These are phyloP conservation scores for Amphiprion percula DNA, from an alignment of 2,113 vertebrate genomes.

Conservation along the genomic window DNA sequence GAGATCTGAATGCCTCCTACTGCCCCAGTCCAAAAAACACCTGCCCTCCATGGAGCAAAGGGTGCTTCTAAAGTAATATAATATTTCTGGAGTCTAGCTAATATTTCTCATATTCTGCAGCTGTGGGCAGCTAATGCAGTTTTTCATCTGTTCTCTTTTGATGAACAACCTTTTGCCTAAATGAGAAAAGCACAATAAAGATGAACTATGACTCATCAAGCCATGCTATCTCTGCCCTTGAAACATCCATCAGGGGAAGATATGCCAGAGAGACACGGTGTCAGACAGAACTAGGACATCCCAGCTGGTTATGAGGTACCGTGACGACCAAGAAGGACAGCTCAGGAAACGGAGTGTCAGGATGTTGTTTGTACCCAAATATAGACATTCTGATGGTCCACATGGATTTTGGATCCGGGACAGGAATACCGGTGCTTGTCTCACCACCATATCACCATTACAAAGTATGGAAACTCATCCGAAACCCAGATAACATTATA, in stretches of 20 bases:
- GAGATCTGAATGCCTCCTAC: slow-evolving; percentile 67
- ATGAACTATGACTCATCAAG: slow-evolving; percentile 41
- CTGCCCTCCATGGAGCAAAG: slow-evolving; percentile 32
- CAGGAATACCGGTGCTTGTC: slow-evolving; percentile 33
- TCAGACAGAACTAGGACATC: slow-evolving; percentile 48
- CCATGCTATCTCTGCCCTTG: slow-evolving; percentile 24
- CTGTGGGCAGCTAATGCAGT: slow-evolving; percentile 2
- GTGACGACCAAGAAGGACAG: not conserved
- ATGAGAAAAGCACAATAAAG: not conserved
- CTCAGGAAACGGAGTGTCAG: slow-evolving; percentile 5
- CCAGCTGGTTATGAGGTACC: slow-evolving; percentile 29
- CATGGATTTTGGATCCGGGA: slow-evolving; percentile 40
- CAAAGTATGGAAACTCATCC: slow-evolving; percentile 31
- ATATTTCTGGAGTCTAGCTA: not conserved
- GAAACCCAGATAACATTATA: slow-evolving; percentile 23
- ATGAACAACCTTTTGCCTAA: not conserved
- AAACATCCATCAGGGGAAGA: slow-evolving; percentile 14
- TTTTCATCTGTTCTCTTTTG: not conserved
- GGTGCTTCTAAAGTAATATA: slow-evolving; percentile 1
- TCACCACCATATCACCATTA: slow-evolving; percentile 31
- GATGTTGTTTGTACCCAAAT: slow-evolving; percentile 46
- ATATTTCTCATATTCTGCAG: not conserved
- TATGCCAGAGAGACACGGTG: slow-evolving; percentile 25
- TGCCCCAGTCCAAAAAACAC: slow-evolving; percentile 54
- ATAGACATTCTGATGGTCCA: slow-evolving; percentile 41